These are phyloP conservation scores for Arothron firmamentum DNA, from an alignment of 2,113 vertebrate species.

Conservation along the genomic window DNA sequence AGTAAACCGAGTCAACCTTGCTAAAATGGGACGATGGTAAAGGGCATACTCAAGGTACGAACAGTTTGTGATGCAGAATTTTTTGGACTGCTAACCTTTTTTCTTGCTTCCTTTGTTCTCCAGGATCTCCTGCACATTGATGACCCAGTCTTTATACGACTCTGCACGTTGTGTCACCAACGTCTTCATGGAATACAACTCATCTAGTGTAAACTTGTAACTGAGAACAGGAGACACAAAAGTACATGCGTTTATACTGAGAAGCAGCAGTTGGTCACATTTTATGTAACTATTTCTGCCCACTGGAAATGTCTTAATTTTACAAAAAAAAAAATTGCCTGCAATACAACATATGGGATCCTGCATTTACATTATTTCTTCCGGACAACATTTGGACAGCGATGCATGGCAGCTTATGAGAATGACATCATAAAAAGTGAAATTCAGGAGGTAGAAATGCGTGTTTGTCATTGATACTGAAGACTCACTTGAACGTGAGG, in stretches of 20 bases:
- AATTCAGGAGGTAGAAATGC: constrained; percentile 6
- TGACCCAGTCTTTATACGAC: constrained; percentile 87
- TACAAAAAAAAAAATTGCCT: too few species aligned
- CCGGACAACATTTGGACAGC: too few species aligned
- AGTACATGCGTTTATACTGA: not conserved
- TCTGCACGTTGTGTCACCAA: constrained; percentile 83
- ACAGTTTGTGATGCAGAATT: not conserved
- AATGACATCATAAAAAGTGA: not conserved
- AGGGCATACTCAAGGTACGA: not conserved
- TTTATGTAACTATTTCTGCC: too few species aligned
- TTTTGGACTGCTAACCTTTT: constrained; percentile 74
- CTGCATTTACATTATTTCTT: too few species aligned
- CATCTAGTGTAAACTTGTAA: constrained; percentile 87
- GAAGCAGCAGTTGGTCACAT: not conserved
- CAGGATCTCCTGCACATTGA: constrained; percentile 82
- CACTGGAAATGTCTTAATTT: too few species aligned
- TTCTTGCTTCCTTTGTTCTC: constrained; percentile 84
- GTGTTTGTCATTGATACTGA: constrained; percentile 14
- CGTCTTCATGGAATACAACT: constrained; percentile 83
- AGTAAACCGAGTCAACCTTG: not conserved
- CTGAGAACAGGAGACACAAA: constrained; percentile 59
- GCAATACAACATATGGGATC: too few species aligned
- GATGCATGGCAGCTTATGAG: too few species aligned
- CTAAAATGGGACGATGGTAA: not conserved
- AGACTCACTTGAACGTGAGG: constrained; percentile 85